Percentiles rank a stretch among this genome's conserved stretches.
Conservation (phyloP, 2,888 invertebrate species). For the Timema cristinae region DNA sequence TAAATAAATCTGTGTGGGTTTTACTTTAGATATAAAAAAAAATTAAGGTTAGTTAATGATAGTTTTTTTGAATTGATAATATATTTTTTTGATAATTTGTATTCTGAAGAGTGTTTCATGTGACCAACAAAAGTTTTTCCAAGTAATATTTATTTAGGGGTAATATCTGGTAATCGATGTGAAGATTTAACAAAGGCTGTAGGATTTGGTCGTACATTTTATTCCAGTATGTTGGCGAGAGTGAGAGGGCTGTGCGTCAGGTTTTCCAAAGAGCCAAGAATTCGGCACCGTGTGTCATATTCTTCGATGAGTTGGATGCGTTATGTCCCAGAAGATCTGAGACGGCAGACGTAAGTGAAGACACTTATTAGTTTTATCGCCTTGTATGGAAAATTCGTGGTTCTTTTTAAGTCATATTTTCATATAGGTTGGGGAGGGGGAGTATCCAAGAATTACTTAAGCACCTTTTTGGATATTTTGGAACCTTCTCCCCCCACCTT, state of each 20-base stretch:
- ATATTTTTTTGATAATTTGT: not conserved
- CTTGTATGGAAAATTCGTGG: no score
- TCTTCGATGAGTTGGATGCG: slow-evolving; percentile 98
- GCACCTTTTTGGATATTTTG: no score
- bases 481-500: no score
- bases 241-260: slow-evolving; percentile 93
- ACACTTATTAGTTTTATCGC: no score
- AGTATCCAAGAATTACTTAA: no score
- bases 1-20: no score
- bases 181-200: slow-evolving; percentile 16
- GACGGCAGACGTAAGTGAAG: slow-evolving; percentile 55
- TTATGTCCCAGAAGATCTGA: slow-evolving; percentile 86
- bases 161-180: no score
- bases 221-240: slow-evolving; percentile 91
- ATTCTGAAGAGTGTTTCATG: not conserved
- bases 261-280: slow-evolving; percentile 93
- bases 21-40: no score
- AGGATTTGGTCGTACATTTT: slow-evolving; percentile 23
- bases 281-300: slow-evolving; percentile 96
- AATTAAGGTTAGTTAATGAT: not conserved
- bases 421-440: no score
- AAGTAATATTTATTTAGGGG: no score
- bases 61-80: not conserved
- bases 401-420: no score
- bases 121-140: not conserved